Evolutionary conservation across 2,888 invertebrate genomes (phyloP), one percentile per base, ranked within the genome.

Genomic region (Smittia sp.): DNA sequence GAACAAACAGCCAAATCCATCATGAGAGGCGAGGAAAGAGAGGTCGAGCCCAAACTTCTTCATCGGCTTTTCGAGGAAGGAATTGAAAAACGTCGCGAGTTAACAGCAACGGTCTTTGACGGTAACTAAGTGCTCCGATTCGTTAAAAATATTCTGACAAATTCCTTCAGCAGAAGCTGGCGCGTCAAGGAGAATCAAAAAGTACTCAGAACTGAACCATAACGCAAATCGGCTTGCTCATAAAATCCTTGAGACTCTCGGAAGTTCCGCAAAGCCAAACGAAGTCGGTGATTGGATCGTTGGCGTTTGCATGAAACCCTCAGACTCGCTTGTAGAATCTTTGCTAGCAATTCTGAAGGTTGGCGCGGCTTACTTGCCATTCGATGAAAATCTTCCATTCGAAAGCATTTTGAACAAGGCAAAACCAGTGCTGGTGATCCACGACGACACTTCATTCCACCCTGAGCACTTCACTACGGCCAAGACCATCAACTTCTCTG

Each of bases 251-350:
- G 76, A 79, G 18, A 24, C 20, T 6, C 27, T 75, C 1, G 27
- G 38, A 6, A 79, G 80, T 74, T 76, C 72, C 20, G n/a, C 80
- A 1, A 77, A 78, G 3, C 77, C 81, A 11, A 90, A 91, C 79
- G 79, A 82, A 1, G 92, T 92, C 79, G 88, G 89, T 0, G 90
- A 92, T 79, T 89, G 82, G 77, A 87, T 93, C 11, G 84, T 94
- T 0, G 92, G 91, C 0, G 90, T 94, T 0, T 90, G 90, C 78
- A 88, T 94, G 88, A 86, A 87, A 76, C 93, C 94, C 0, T 87
- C 90, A 1, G 89, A 91, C 77, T 85, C 83, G 41, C 79, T 91
- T 74, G 85, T 93, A 7, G 83, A 87, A 32, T 83, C 89, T 0
- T 81, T 95, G 20, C 80, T 94, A 75, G 88, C 91, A 0, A 87